phyloP scores from a whole-genome alignment of 1,140 invertebrate species.

The Oryctes rhinoceros region DNA sequence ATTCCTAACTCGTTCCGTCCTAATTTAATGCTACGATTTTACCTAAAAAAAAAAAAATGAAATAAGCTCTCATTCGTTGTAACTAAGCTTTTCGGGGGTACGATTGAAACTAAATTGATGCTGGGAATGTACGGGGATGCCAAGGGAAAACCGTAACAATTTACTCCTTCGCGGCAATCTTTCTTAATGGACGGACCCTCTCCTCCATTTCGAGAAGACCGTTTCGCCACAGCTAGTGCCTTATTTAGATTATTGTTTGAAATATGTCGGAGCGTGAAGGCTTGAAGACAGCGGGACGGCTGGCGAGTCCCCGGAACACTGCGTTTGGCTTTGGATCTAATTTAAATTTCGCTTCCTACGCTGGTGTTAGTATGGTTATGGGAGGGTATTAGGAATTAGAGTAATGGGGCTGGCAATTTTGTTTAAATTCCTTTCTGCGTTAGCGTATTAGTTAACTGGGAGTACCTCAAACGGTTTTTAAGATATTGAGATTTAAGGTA shows the following conservation, averaged over 20 bases:
- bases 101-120: not conserved
- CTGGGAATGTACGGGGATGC: not conserved
- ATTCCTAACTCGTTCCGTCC: not conserved
- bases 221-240: not conserved
- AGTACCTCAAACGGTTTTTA: too few relatives aligned
- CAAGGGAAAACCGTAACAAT: not conserved
- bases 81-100: not conserved
- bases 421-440: not conserved
- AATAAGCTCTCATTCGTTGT: not conserved
- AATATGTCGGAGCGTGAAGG: not conserved
- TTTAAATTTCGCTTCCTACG: not conserved
- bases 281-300: not conserved
- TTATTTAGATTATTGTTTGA: constrained; percentile 9
- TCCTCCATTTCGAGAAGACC: not conserved
- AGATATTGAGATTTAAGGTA: too few relatives aligned
- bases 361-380: too few relatives aligned
- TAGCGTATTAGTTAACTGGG: not conserved
- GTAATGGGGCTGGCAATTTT: not conserved
- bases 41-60: too few relatives aligned
- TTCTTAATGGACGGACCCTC: not conserved
- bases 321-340: not conserved
- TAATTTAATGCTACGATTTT: not conserved
- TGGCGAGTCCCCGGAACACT: not conserved
- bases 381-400: too few relatives aligned
- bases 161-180: not conserved